Base-by-base conservation (phyloP, 1,140 invertebrate species). In the Nasonia giraulti region DNA sequence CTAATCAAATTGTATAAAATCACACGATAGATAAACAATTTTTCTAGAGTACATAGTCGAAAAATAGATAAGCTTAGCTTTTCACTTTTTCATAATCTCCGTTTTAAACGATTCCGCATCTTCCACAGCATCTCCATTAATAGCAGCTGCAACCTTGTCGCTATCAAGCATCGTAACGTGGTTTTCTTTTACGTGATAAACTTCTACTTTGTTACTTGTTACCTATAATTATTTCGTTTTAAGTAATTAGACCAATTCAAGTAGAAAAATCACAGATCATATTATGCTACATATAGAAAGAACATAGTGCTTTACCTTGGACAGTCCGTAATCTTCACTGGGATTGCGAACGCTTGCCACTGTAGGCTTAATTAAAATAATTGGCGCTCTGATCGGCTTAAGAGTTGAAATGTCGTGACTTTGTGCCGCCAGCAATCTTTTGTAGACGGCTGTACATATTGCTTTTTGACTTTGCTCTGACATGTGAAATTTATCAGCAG, bases 151-250 rank as follows among this genome's bases (percentile, higher is more conserved):
- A 66, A 95, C 90, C 87, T 95, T 95, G 33, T 93, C 91, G 88
- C 95, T 95, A 31, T 96, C 94, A 83, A 96, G 88, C 87, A 97
- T 96, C n/a, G 94, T 95, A 0, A 94, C 89, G 87, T 97, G 96
- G 90, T 96, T 96, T n/a, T 96, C 96, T 87, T 91, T 88, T 0
- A 89, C n/a, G 0, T 83, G 80, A 79, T 90, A 44, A 44, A 92
- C 80, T n/a, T 89, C 87, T 3, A 93, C 81, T 20, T 88, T 90
- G 11, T 88, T 89, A 33, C 23, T 79, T 10, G 92, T 92, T 7
- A 92, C 44, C 91, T 93, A 40, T 47, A 88, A 80, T 17, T 62
- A 27, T 69, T 81, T 8, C 8, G 69, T 37, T 37, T 20, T 40
- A 33, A 74, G 20, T n/a, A 74, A 74, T 74, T 40, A 74, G 1